phyloP scores from a whole-genome alignment of 2,888 invertebrate species.

The Melolontha melolontha region DNA sequence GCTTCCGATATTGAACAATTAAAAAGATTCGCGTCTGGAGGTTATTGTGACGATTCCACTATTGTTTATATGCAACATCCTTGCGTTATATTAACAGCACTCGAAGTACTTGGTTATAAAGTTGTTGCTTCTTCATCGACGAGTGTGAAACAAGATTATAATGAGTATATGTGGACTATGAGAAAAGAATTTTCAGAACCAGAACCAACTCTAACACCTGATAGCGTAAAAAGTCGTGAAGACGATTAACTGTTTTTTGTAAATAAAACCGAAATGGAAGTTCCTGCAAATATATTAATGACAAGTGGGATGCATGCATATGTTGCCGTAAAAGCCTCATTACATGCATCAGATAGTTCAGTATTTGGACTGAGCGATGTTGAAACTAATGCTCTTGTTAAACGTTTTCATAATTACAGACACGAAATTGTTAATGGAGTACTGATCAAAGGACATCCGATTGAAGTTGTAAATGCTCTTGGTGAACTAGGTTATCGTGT shows the following conservation, averaged over 20 bases:
- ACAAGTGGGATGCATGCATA: constrained; percentile 74
- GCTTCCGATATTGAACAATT: constrained; percentile 86
- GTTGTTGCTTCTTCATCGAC: constrained; percentile 90
- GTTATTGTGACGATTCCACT: constrained; percentile 86
- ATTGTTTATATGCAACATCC: constrained; percentile 90
- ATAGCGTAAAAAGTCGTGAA: constrained; percentile 50
- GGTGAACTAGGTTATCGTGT: constrained; percentile 84
- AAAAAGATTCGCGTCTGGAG: constrained; percentile 85
- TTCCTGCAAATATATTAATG: constrained; percentile 64
- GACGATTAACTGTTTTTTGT: constrained; percentile 44
- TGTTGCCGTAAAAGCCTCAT: constrained; percentile 82
- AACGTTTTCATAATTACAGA: constrained; percentile 74
- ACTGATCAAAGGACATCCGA: constrained; percentile 76
- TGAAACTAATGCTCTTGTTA: constrained; percentile 77
- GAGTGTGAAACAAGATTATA: constrained; percentile 87
- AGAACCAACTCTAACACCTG: constrained; percentile 72
- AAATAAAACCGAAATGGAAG: constrained; percentile 58
- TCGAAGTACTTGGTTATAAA: constrained; percentile 90
- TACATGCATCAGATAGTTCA: constrained; percentile 79
- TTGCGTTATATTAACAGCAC: constrained; percentile 86
- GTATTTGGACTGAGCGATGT: constrained; percentile 81
- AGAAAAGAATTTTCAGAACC: constrained; percentile 88
- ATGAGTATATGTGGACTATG: constrained; percentile 96
- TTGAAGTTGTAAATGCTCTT: constrained; percentile 79
- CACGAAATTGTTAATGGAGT: constrained; percentile 77